Percentiles rank a stretch among this genome's conserved stretches.
These are phyloP conservation scores for Pachypsylla venusta DNA, from an alignment of 1,140 invertebrate genomes.

Conservation along the genomic window DNA sequence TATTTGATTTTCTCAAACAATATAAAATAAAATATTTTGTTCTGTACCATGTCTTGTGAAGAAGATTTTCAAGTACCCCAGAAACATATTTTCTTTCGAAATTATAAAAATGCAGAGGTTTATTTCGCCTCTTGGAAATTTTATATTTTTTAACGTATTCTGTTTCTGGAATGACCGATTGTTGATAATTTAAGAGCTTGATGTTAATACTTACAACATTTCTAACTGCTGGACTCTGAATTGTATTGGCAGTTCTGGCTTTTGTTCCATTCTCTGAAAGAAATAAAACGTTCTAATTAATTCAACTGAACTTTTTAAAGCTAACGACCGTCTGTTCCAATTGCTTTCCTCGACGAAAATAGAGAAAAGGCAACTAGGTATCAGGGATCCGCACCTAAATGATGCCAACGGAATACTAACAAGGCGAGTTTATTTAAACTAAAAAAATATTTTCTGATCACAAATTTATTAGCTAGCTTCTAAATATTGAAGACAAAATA, in stretches of 20 bases:
- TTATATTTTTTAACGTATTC: background rate
- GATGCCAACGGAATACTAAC: background rate
- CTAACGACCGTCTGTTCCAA: too few relatives aligned
- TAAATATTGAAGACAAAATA: too few relatives aligned
- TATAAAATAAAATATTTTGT: too few relatives aligned
- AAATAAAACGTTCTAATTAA: background rate
- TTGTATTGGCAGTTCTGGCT: background rate
- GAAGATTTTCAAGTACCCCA: too few relatives aligned
- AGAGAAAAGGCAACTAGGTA: background rate
- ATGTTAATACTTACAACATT: background rate
- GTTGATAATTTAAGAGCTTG: background rate
- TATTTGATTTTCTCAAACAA: too few relatives aligned
- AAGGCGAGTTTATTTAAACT: background rate
- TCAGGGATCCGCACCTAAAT: background rate
- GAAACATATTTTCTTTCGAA: too few relatives aligned
- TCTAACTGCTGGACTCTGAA: background rate
- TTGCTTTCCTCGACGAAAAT: background rate
- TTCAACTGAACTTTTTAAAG: background rate
- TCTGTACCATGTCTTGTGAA: too few relatives aligned
- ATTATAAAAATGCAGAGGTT: background rate
- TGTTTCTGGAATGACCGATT: background rate
- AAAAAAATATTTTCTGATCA: background rate
- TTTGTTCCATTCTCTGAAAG: constrained; percentile 5
- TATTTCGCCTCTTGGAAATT: background rate
- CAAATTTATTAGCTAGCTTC: too few relatives aligned